These are phyloP conservation scores for Sciaenops ocellatus DNA, from an alignment of 2,797 vertebrate species.

Conservation along the genomic window DNA sequence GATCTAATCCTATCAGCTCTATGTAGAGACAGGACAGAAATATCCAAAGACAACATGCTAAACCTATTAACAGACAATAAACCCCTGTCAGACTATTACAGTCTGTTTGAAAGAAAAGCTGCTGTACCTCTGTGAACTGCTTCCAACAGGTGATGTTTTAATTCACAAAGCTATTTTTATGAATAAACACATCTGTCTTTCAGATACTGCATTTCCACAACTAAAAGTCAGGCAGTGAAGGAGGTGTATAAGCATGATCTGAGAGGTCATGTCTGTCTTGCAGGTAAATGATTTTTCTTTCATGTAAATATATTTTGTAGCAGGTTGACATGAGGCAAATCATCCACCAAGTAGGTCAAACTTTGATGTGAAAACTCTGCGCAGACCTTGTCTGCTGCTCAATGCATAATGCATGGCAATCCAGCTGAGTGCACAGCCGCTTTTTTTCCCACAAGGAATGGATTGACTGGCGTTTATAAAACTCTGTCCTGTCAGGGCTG, in stretches of 20 bases:
- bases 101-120: slow-evolving; percentile 31
- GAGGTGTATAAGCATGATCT: background rate
- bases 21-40: slow-evolving; percentile 79
- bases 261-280: background rate
- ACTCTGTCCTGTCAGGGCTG: slow-evolving; percentile 33
- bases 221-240: background rate
- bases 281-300: slow-evolving; percentile 7
- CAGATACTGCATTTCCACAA: slow-evolving; percentile 2
- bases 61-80: slow-evolving; percentile 76
- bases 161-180: background rate
- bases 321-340: slow-evolving; percentile 21
- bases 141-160: slow-evolving; percentile 8
- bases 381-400: slow-evolving; percentile 31
- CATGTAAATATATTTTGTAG: slow-evolving; percentile 26
- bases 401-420: slow-evolving; percentile 62
- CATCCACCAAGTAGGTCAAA: slow-evolving; percentile 55
- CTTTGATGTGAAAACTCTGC: slow-evolving; percentile 27
- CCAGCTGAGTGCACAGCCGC: slow-evolving; percentile 20
- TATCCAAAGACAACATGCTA: slow-evolving; percentile 65
- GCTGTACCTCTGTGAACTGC: slow-evolving; percentile 21
- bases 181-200: background rate
- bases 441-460: slow-evolving; percentile 30
- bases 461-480: slow-evolving; percentile 54
- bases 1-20: slow-evolving; percentile 82
- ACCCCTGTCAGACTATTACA: slow-evolving; percentile 55